Evolutionary conservation across 2,888 invertebrate genomes (phyloP), one percentile per base, ranked within the genome.

Genomic region (Andrena bucephala): DNA sequence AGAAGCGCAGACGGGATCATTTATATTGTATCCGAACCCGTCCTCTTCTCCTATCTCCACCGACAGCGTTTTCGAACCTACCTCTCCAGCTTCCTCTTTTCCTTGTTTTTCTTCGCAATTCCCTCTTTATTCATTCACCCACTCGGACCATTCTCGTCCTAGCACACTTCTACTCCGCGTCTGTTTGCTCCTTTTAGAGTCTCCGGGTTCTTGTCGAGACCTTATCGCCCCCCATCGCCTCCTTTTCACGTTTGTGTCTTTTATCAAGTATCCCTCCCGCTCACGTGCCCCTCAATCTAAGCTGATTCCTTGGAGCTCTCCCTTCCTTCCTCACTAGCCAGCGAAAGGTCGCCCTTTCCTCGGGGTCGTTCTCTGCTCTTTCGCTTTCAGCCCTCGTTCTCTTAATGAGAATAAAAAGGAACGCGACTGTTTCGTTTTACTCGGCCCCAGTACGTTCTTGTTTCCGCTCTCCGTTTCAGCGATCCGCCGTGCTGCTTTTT

Each of bases 11-110:
- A 89, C 89, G 85, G 90, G 89, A 90, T 92, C 92, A 92, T 93
- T 93, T 92, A 93, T 92, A 93, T 93, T 92, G 92, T 91, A 93
- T 91, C 90, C 89, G 83, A 88, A 85, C 86, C 8, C 88, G 85
- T 84, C 89, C 88, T 84, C 73, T 82, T 72, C 83, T 78, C 82
- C 71, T 78, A 77, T 82, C 78, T 83, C 65, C 70, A 52, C 59
- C 83, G 72, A 65, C 75, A 74, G 69, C 62, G 66, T 74, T 71
- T 83, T 60, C 78, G 33, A 76, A 62, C 29, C 50, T 42, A 10
- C 48, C 65, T 68, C 13, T 68, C 13, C 48, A 27, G 36, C 31
- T 57, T 20, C 33, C 31, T 48, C 65, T 50, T 50, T 52, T 52
- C 33, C 27, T 24, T 65, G 24, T 60, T 50, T 33, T 60, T 73